Evolutionary conservation across 2,888 invertebrate species (phyloP), one percentile per base, ranked within the genome.

Genomic region (Lepidonotus clava): DNA sequence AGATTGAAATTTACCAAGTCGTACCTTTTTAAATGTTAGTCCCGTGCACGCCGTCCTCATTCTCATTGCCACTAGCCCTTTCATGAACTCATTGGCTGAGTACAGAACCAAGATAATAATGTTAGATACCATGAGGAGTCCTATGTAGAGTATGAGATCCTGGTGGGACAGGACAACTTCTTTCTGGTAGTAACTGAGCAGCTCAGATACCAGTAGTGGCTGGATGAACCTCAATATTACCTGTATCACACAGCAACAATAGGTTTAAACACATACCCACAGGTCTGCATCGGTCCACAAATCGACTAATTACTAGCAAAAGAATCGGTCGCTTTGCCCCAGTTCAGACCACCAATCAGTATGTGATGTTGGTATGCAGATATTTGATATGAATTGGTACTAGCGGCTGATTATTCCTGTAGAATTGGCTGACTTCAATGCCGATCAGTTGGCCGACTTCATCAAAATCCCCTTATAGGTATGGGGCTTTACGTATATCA

Each of bases 1-100:
- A n/a, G n/a, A n/a, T n/a, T n/a, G n/a, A n/a, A n/a, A n/a, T n/a
- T n/a, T n/a, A n/a, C n/a, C n/a, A n/a, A 24, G 66, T 66, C 34
- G 2, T n/a, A 83, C 83, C 83, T 83, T 83, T 51, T 51, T 46
- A 51, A 51, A 83, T 11, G 53, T 83, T 18, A 83, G 14, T 21
- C 83, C 83, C 1, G 83, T 51, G 46, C 83, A 83, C 8, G 83
- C 83, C 4, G 83, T 83, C 28, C 83, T 83, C 83, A 83, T 83
- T 28, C 53, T 53, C 83, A 83, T 83, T 11, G 51, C 83, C 21
- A 83, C 18, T 18, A 83, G 66, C 1, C 66, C 28, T 34, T 66
- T 66, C 11, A 66, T 34, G 32, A 66, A 66, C 66, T 66, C 66
- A 21, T 66, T 66, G 21, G 66, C 66, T 21, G 66, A 66, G 34